These are phyloP conservation scores for Myotis brandtii DNA, from an alignment of 2,113 vertebrate species.

Conservation along the genomic window DNA sequence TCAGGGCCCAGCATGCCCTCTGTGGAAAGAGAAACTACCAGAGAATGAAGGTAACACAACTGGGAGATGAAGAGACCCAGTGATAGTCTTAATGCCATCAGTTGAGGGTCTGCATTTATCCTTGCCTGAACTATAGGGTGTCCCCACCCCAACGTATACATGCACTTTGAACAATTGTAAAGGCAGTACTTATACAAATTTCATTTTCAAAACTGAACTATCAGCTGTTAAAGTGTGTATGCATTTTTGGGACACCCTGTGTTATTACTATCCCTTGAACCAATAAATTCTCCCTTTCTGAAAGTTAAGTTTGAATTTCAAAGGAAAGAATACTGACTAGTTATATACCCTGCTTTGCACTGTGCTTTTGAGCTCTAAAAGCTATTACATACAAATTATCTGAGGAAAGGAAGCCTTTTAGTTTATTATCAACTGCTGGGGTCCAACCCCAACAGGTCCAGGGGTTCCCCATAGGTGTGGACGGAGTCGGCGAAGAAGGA, in stretches of 20 bases:
- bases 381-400: neutral
- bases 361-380: neutral
- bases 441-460: too few species aligned
- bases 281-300: neutral
- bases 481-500: too few species aligned
- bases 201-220: too few species aligned
- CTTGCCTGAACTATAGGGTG: neutral
- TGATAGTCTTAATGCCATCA: neutral
- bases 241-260: too few species aligned
- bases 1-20: neutral
- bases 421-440: neutral
- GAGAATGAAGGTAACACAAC: neutral
- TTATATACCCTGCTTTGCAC: neutral
- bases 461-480: too few species aligned
- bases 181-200: too few species aligned
- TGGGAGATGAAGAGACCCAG: neutral
- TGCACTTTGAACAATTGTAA: too few species aligned
- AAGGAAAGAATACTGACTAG: neutral
- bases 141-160: too few species aligned
- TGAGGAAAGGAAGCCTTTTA: slow-evolving; percentile 29
- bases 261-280: neutral
- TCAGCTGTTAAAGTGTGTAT: too few species aligned
- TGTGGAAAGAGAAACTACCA: neutral
- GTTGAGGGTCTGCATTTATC: neutral
- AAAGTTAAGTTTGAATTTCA: neutral